Evolutionary conservation across 2,888 invertebrate genomes (phyloP), one percentile per base, ranked within the genome.

Genomic region (Agonopterix subpropinquella): DNA sequence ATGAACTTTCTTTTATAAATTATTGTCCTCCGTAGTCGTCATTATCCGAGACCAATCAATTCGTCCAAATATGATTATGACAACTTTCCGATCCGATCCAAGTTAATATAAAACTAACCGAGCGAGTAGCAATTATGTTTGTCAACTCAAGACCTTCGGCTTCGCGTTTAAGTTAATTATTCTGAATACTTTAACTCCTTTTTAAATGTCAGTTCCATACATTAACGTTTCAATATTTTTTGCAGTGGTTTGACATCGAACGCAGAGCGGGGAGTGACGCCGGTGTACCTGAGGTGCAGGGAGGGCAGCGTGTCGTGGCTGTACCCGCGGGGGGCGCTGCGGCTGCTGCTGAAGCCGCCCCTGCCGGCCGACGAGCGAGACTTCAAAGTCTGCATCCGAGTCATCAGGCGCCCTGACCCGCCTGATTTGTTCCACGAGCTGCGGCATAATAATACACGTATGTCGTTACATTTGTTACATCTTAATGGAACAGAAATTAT

Each of bases 261-360:
- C 53, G 69, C 81, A 7, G 90, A 90, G 51, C 89, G 92, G 48
- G 93, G 92, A 2, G 93, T 95, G 45, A 92, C 93, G 39, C 94
- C 94, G 0, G 92, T 95, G 39, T 94, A 94, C 80, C 90, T 95
- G 46, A 90, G 94, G 35, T 95, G 95, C 67, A 89, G 92, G 13
- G 92, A 93, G 53, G 95, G 95, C 28, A 81, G 86, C 13, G 90
- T 95, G 9, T 89, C 90, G n/a, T 95, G 95, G 95, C 77, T 91
- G 61, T 94, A 94, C 73, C 94, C 95, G 0, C 89, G 92, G 7
- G 94, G 94, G 0, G 94, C 94, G 0, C 80, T 95, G 11, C 80
- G 94, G 15, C 89, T 94, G 45, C 89, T 93, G 43, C 89, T 94
- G 55, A 83, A 90, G 46, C 89, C 91, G 37, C 90, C 91, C 39